Evolutionary conservation across 2,113 vertebrate species (phyloP), one percentile per base, ranked within the genome.

Genomic region (Sorex araneus): DNA sequence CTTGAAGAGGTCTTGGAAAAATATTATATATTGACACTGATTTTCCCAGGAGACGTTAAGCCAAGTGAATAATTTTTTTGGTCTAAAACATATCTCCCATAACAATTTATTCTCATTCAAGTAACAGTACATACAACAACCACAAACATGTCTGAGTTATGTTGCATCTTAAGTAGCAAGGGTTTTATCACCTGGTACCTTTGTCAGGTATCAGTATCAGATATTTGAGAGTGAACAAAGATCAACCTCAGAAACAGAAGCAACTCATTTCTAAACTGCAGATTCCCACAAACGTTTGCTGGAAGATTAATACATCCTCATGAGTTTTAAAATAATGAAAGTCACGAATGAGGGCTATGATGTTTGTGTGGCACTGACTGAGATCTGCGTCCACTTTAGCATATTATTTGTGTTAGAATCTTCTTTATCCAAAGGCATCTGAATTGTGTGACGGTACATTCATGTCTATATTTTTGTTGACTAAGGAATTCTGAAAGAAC

Each of bases 401-500:
- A 70, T 16, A 19, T 16, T 70, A 34, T 34, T 16, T 70, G 67
- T 70, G 67, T 32, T 32, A 69, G 30, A 69, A 6, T 70, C 13
- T 70, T 32, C 13, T 70, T 70, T 32, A 30, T 6, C 67, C n/a
- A 32, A 34, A 32, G 67, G 4, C 67, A 32, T n/a, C 13, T 70
- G n/a, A 70, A 70, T 6, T 70, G 13, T 70, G 67, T 70, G 15
- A 70, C 19, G n/a, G 67, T 32, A 13, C 30, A 70, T n/a, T 70
- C 13, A 19, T 19, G 11, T 70, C n/a, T 6, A 45, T 57, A 69
- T 21, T 54, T 16, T 40, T 45, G 21, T 34, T 32, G 6, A 25
- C 10, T 32, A 47, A 54, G 13, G 16, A 8, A 40, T 5, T 84
- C 3, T 76, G 16, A 54, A 0, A 8, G 0, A 36, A 8, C 0